Percentiles rank a stretch among this genome's conserved stretches.
phyloP scores from a whole-genome alignment of 2,888 invertebrate genomes.

The Boloria selene region DNA sequence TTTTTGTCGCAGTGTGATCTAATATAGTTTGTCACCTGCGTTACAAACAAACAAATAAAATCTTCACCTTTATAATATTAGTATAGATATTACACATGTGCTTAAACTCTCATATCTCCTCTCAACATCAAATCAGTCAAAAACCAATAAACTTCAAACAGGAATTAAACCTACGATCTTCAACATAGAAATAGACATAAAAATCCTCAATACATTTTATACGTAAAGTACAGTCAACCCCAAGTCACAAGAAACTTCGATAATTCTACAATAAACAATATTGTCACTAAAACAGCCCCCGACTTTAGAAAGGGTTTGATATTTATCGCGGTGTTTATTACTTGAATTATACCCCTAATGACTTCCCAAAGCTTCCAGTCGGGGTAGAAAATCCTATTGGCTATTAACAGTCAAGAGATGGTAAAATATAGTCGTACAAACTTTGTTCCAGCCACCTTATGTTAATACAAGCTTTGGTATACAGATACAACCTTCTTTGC shows the following conservation, averaged over 20 bases:
- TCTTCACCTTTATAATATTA: too few relatives aligned
- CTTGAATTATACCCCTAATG: constrained; percentile 82
- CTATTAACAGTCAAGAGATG: constrained; percentile 78
- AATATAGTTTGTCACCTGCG: too few relatives aligned
- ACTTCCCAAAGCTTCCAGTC: constrained; percentile 72
- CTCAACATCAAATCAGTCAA: too few relatives aligned
- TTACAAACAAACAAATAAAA: too few relatives aligned
- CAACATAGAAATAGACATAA: background rate
- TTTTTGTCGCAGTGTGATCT: too few relatives aligned
- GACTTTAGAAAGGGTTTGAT: constrained; percentile 73
- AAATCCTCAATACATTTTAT: background rate
- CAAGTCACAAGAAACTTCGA: constrained; percentile 28
- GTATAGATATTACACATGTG: too few relatives aligned
- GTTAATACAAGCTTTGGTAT: constrained; percentile 21
- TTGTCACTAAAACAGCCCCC: constrained; percentile 46
- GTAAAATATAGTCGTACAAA: constrained; percentile 61
- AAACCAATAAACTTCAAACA: too few relatives aligned
- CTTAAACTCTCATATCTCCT: too few relatives aligned
- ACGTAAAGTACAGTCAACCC: constrained; percentile 6
- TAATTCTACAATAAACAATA: constrained; percentile 32
- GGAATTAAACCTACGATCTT: background rate
- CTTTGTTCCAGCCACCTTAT: constrained; percentile 32
- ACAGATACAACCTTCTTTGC: background rate
- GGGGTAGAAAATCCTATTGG: constrained; percentile 79
- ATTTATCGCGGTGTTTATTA: constrained; percentile 81